Evolutionary conservation across 2,888 invertebrate genomes (phyloP), one percentile per base, ranked within the genome.

Genomic region (Microctonus aethiopoides): DNA sequence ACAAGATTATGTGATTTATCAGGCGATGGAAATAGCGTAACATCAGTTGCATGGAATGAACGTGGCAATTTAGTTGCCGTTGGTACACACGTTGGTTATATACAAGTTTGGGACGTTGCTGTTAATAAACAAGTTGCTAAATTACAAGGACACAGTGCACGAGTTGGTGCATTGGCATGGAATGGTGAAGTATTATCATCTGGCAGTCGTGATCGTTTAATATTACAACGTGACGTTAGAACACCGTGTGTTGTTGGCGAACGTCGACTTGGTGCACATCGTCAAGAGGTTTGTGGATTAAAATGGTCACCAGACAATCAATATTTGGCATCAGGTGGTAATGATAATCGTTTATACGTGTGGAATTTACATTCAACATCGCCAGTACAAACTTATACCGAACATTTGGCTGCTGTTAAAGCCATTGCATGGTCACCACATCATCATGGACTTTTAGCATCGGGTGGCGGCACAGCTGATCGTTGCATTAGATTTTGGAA

Each of bases 371-470:
- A 96, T 83, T 94, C 95, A 0, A 88, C 94, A 3, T 91, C 92
- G 2, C 98, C 98, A 0, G 94, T 98, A 66, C 98, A 99, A 87
- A 97, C 96, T 2, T 98, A 99, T 87, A 95, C 95, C 0, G 95
- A 99, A 78, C 99, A 99, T 88, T 90, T 96, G 87, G 99, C 99
- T 0, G 99, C 98, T 0, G 98, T 98, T 10, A 99, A 98, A 87
- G 99, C 99, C 0, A 97, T 99, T 77, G 98, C 99, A 24, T 99
- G 99, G 99, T 98, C 98, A 1, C 98, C 99, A 0, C 98, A 99
- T 88, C 98, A 98, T 87, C 98, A 98, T 87, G 98, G 98, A 0
- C 88, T 99, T 63, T 87, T 99, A 72, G 98, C 98, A 0, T 96
- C 95, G 46, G 99, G 99, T 56, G 99, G 99, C n/a, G 99, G 99